A percentile compares a stretch with the other conserved stretches of the same genome.
These are phyloP conservation scores for Caranx ignobilis DNA, from an alignment of 2,113 vertebrate genomes.

Conservation along the genomic window DNA sequence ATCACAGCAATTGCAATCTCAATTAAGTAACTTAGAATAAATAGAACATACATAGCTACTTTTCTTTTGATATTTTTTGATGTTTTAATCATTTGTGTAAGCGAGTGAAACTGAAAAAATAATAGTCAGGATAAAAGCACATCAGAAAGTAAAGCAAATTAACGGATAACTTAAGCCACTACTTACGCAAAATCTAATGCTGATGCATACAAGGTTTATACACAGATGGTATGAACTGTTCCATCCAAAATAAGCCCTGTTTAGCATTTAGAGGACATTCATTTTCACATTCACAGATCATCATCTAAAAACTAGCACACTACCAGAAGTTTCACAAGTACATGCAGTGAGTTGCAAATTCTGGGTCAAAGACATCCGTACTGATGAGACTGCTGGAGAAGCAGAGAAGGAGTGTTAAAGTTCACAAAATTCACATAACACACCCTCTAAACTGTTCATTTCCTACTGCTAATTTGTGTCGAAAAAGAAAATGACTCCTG, in stretches of 20 bases:
- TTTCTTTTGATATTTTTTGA: constrained; percentile 60
- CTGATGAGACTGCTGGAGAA: constrained; percentile 77
- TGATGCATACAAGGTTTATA: constrained; percentile 65
- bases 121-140: constrained; percentile 66
- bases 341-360: constrained; percentile 85
- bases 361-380: constrained; percentile 81
- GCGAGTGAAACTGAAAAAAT: constrained; percentile 60
- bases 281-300: constrained; percentile 82
- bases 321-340: constrained; percentile 83
- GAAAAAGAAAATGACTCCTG: constrained; percentile 72
- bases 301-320: constrained; percentile 82
- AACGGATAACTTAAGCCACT: constrained; percentile 61
- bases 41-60: constrained; percentile 66
- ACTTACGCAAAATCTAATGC: constrained; percentile 51
- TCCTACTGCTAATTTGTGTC: constrained; percentile 72
- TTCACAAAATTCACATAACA: constrained; percentile 76
- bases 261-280: constrained; percentile 77
- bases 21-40: constrained; percentile 39
- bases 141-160: constrained; percentile 55
- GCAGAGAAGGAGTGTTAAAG: constrained; percentile 79
- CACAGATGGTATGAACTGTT: constrained; percentile 59
- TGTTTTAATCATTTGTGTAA: constrained; percentile 61
- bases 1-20: constrained; percentile 39
- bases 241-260: constrained; percentile 72
- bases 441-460: constrained; percentile 75